Evolutionary conservation across 2,888 invertebrate species (phyloP).

Genomic region (Phyto melanocephala): DNA sequence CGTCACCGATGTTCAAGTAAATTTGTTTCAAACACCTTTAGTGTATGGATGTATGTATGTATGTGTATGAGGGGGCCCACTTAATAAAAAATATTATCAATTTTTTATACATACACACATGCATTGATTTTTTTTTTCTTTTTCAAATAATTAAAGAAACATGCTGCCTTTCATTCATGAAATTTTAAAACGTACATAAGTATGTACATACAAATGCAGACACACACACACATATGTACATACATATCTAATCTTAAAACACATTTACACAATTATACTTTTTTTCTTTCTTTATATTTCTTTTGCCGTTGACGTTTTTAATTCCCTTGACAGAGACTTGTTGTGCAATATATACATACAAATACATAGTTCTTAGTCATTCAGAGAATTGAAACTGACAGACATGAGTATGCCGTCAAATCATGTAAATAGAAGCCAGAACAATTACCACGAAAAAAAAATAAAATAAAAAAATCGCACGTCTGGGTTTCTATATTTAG

Average conservation of each 20-base stretch:
- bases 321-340: slow-evolving; percentile 56
- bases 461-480: background rate
- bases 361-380: slow-evolving; percentile 14
- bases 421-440: background rate
- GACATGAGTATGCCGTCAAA: slow-evolving; percentile 37
- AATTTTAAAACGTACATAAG: slow-evolving; percentile 3
- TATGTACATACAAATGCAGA: too few relatives aligned
- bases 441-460: background rate
- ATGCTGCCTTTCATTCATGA: slow-evolving; percentile 55
- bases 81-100: background rate
- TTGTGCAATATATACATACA: too few relatives aligned
- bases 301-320: background rate
- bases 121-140: background rate
- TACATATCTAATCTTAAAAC: background rate
- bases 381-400: background rate
- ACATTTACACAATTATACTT: background rate
- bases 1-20: background rate
- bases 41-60: background rate
- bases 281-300: background rate
- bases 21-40: background rate
- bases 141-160: slow-evolving; percentile 7
- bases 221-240: background rate
- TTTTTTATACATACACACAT: background rate
- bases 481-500: slow-evolving; percentile 43
- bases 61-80: background rate